Conservation (phyloP, 2,113 vertebrate species). For the Lutjanus erythropterus region DNA sequence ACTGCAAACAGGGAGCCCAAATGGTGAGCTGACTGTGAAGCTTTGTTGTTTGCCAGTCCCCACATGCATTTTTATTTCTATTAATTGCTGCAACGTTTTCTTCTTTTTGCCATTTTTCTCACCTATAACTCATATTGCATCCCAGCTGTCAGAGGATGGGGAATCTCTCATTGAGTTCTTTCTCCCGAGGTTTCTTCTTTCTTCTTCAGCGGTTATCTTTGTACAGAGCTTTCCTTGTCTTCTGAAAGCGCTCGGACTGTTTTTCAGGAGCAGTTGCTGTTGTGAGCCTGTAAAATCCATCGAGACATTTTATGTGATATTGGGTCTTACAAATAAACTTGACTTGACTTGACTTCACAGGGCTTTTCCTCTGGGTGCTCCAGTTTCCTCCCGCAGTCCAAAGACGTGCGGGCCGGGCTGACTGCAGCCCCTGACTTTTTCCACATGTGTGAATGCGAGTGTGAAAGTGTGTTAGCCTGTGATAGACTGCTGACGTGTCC, state of each 20-base stretch:
- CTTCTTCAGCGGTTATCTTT: constrained; percentile 44
- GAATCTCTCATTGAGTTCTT: constrained; percentile 17
- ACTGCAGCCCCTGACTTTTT: constrained; percentile 33
- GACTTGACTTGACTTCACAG: constrained; percentile 71
- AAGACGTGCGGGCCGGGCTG: constrained; percentile 59
- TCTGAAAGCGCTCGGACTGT: constrained; percentile 21
- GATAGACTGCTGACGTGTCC: constrained; percentile 40
- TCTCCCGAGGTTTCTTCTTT: constrained; percentile 41
- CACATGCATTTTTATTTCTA: background rate
- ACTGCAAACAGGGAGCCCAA: background rate
- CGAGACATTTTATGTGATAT: constrained; percentile 63
- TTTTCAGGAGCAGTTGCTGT: constrained; percentile 32
- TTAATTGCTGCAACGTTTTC: background rate
- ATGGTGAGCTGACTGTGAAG: background rate
- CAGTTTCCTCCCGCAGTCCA: constrained; percentile 44
- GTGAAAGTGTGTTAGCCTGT: constrained; percentile 54
- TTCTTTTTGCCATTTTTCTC: constrained; percentile 13
- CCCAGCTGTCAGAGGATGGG: constrained; percentile 32
- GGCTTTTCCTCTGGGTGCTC: constrained; percentile 63
- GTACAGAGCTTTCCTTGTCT: constrained; percentile 38
- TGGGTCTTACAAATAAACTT: constrained; percentile 69
- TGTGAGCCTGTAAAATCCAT: constrained; percentile 51
- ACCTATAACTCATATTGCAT: background rate
- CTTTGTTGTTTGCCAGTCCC: background rate
- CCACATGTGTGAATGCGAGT: constrained; percentile 48